Percentiles rank a stretch among this genome's conserved stretches.
Evolutionary conservation across 2,888 invertebrate genomes (phyloP).

Genomic region (Tetragnatha montana): DNA sequence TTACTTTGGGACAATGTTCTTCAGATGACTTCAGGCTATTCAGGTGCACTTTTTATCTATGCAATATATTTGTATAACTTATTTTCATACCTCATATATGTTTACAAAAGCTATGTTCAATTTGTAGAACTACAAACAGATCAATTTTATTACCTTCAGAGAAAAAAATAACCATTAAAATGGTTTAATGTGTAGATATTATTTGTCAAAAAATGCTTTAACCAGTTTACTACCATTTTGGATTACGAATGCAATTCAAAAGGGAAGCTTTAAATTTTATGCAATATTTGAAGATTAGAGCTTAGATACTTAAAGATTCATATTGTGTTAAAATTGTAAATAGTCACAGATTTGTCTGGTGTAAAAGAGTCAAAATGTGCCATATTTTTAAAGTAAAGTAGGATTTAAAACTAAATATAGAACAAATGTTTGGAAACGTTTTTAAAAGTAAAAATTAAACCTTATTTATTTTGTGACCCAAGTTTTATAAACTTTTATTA

Average conservation of each 20-base stretch:
- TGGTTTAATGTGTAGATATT: too few relatives aligned
- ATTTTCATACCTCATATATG: neutral
- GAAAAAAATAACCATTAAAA: too few relatives aligned
- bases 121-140: neutral
- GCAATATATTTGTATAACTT: neutral
- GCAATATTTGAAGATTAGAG: too few relatives aligned
- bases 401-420: neutral
- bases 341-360: neutral
- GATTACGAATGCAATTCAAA: too few relatives aligned
- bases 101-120: neutral
- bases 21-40: neutral
- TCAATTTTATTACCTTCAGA: too few relatives aligned
- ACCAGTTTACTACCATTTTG: too few relatives aligned
- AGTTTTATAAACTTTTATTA: neutral
- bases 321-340: too few relatives aligned
- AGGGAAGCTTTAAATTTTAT: too few relatives aligned
- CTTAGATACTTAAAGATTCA: too few relatives aligned
- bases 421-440: neutral
- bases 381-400: neutral
- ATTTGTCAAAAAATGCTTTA: too few relatives aligned
- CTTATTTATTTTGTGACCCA: neutral
- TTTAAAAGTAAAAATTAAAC: neutral
- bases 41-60: neutral
- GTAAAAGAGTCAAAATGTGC: slow-evolving; percentile 11
- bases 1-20: neutral